These are phyloP conservation scores for Phaethon lepturus DNA, from an alignment of 2,113 vertebrate genomes.

Conservation along the genomic window DNA sequence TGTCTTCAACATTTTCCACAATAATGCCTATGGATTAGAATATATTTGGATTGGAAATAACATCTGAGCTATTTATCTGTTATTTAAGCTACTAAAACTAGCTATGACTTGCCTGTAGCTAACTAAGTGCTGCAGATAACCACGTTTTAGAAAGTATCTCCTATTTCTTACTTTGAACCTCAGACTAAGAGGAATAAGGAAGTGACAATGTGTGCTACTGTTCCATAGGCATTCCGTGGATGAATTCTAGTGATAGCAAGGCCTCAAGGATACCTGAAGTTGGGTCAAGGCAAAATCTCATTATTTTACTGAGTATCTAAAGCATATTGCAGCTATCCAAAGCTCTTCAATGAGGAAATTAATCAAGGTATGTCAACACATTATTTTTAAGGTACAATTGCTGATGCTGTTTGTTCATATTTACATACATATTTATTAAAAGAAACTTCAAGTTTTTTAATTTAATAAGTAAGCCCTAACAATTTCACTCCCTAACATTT, in stretches of 20 bases:
- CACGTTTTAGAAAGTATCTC: not conserved
- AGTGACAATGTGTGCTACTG: fast-evolving
- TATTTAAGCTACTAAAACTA: not conserved
- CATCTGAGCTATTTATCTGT: not conserved
- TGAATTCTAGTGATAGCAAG: not conserved
- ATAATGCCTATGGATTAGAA: not conserved
- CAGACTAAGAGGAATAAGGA: not conserved
- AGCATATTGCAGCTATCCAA: not conserved
- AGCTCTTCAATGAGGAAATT: not conserved
- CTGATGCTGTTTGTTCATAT: not conserved
- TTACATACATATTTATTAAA: not conserved
- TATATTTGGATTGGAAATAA: not conserved
- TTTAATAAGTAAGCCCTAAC: fast-evolving
- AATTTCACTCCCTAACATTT: not conserved
- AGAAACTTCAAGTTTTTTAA: not conserved
- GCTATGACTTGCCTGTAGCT: not conserved
- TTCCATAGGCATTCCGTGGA: not conserved
- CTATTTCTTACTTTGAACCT: not conserved
- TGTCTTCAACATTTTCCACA: not conserved
- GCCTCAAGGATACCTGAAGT: not conserved
- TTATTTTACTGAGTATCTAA: not conserved
- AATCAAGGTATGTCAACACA: fast-evolving
- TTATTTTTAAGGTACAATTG: not conserved
- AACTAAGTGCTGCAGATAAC: not conserved
- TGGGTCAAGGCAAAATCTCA: not conserved